phyloP scores from a whole-genome alignment of 2,797 vertebrate species.

The Falco peregrinus region DNA sequence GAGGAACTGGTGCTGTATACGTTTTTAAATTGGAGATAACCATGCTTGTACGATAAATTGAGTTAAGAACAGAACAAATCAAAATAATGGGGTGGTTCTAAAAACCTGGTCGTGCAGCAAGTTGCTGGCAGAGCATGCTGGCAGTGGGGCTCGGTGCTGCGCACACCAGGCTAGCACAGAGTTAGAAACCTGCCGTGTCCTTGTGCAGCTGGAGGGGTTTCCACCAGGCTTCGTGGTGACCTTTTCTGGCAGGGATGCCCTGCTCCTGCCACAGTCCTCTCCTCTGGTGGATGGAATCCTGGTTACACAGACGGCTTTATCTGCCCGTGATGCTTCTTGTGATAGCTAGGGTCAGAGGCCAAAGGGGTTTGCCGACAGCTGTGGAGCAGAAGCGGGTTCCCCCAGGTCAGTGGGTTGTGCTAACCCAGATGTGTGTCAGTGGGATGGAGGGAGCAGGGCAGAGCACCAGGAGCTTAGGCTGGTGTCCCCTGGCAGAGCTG shows the following conservation, averaged over 20 bases:
- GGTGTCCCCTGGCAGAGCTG: neutral
- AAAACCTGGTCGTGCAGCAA: neutral
- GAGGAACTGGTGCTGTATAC: conserved; percentile 25
- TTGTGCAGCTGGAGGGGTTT: accelerated
- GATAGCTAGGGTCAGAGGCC: neutral
- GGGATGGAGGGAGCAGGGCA: neutral
- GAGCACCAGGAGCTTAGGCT: neutral
- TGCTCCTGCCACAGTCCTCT: neutral
- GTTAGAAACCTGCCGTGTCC: neutral
- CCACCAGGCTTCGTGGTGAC: neutral
- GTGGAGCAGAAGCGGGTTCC: neutral
- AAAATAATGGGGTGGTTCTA: conserved; percentile 18
- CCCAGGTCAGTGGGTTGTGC: neutral
- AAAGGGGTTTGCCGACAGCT: neutral
- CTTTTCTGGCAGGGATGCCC: neutral
- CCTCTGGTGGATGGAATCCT: neutral
- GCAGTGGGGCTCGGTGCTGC: neutral
- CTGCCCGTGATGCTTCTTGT: neutral
- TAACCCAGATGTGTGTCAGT: neutral
- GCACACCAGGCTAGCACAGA: accelerated
- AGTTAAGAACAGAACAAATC: conserved; percentile 36
- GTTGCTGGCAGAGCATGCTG: neutral
- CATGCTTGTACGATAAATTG: conserved; percentile 45
- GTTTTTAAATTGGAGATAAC: conserved; percentile 50
- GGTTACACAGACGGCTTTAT: neutral